These are phyloP conservation scores for Drosophila parabipectinata DNA, from an alignment of 1,140 invertebrate species.

Conservation along the genomic window DNA sequence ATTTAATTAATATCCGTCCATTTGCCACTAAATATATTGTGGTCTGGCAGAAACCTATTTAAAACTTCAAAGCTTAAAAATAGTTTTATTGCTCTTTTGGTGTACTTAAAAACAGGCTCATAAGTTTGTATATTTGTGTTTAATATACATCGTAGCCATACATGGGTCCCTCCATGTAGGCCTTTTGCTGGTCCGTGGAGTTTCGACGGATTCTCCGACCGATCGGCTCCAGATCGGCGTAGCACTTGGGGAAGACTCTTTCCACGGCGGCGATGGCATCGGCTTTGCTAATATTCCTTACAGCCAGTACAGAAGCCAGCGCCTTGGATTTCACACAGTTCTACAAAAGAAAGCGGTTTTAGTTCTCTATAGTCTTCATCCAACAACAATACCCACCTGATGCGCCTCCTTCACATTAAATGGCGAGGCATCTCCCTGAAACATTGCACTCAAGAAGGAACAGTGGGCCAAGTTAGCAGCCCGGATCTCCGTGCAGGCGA, in stretches of 20 bases:
- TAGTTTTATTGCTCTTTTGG: slow-evolving; percentile 47
- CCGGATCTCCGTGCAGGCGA: slow-evolving; percentile 97
- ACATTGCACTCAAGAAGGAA: slow-evolving; percentile 91
- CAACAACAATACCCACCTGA: slow-evolving; percentile 84
- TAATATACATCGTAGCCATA: slow-evolving; percentile 90
- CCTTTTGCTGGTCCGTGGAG: slow-evolving; percentile 90
- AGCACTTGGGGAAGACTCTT: slow-evolving; percentile 96
- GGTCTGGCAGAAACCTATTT: slow-evolving; percentile 9
- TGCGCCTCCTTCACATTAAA: slow-evolving; percentile 90
- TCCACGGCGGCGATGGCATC: slow-evolving; percentile 92
- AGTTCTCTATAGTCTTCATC: not conserved
- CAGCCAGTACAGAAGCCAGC: slow-evolving; percentile 91
- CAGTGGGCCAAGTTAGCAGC: slow-evolving; percentile 97
- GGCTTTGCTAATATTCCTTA: slow-evolving; percentile 89
- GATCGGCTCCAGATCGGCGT: slow-evolving; percentile 96
- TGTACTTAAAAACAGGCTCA: slow-evolving; percentile 29
- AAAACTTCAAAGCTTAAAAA: slow-evolving; percentile 32
- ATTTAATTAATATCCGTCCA: slow-evolving; percentile 60
- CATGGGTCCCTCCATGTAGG: slow-evolving; percentile 90
- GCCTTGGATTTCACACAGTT: slow-evolving; percentile 96
- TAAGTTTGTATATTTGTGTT: not conserved
- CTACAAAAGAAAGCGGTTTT: slow-evolving; percentile 83
- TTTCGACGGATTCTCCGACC: slow-evolving; percentile 92
- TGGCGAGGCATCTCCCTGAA: slow-evolving; percentile 90
- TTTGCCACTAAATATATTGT: slow-evolving; percentile 27